phyloP scores from a whole-genome alignment of 1,140 invertebrate genomes.

The Zelostemma sp. region DNA sequence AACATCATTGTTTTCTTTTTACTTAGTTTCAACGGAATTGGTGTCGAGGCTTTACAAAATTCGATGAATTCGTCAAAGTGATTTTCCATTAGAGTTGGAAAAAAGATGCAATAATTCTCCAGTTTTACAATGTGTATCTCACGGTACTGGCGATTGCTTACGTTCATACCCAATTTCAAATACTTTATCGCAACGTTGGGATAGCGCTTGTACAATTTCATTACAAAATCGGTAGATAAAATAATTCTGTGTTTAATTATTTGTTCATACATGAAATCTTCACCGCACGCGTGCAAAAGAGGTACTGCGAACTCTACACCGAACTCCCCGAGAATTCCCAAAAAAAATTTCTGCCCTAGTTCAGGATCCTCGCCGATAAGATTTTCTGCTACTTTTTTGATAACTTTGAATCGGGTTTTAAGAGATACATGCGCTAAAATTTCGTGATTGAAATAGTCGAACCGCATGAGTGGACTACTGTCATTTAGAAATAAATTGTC shows the following conservation, averaged over 20 bases:
- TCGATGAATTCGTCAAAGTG: constrained; percentile 24
- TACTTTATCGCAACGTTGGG: too few species aligned
- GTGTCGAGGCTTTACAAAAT: constrained; percentile 19
- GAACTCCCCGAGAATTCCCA: constrained; percentile 14
- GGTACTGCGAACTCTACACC: constrained; percentile 32
- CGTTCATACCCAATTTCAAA: too few species aligned
- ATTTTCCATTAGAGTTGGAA: constrained; percentile 24
- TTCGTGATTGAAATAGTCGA: constrained; percentile 36
- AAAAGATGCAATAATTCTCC: constrained; percentile 6
- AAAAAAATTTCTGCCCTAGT: too few species aligned
- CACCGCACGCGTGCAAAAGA: constrained; percentile 46
- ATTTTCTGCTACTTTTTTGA: too few species aligned
- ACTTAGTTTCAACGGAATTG: constrained; percentile 38
- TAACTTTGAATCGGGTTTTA: too few species aligned
- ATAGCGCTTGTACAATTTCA: too few species aligned
- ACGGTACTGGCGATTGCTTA: constrained; percentile 4
- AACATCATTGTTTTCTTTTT: constrained; percentile 43
- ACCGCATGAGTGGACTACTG: constrained; percentile 21
- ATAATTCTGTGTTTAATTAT: constrained; percentile 20
- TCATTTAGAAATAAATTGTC: constrained; percentile 47
- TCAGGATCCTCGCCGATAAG: constrained; percentile 12
- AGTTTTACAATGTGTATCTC: not conserved
- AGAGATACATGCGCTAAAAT: constrained; percentile 47
- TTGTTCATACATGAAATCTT: constrained; percentile 29
- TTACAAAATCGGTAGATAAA: too few species aligned